Percentiles rank a stretch among this genome's conserved stretches.
phyloP scores from a whole-genome alignment of 2,797 vertebrate species.

The Telmatherina bonti region DNA sequence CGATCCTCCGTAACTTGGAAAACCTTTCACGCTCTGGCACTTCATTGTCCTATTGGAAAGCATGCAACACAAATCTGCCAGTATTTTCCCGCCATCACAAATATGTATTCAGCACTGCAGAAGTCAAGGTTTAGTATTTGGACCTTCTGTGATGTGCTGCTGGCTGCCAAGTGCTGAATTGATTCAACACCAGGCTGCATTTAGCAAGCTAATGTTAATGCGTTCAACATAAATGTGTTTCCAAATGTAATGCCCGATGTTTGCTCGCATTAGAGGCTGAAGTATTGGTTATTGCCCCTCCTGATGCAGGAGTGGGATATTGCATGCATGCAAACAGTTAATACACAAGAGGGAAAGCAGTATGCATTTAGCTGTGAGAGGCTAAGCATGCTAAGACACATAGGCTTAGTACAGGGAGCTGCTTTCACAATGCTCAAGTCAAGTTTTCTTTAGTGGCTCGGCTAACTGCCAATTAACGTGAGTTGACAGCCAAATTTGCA shows the following conservation, averaged over 20 bases:
- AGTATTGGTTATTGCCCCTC: conserved; percentile 18
- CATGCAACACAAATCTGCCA: conserved; percentile 54
- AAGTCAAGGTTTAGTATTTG: conserved; percentile 65
- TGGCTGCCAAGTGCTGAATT: conserved; percentile 68
- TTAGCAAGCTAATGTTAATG: conserved; percentile 66
- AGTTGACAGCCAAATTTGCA: conserved; percentile 10
- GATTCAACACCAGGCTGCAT: conserved; percentile 59
- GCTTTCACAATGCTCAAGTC: not conserved
- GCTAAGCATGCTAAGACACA: not conserved
- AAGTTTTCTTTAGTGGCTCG: not conserved
- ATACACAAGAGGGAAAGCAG: conserved; percentile 17
- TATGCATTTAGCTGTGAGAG: not conserved
- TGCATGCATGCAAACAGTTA: conserved; percentile 1
- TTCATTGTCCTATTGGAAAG: conserved; percentile 47
- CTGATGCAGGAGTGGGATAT: conserved; percentile 27
- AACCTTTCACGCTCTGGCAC: conserved; percentile 60
- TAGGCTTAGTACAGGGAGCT: not conserved
- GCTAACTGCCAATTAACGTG: not conserved
- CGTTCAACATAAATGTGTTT: conserved; percentile 53
- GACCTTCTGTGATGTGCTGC: conserved; percentile 70
- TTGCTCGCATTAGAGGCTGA: conserved; percentile 37
- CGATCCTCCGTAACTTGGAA: conserved; percentile 60
- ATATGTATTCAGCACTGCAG: conserved; percentile 75
- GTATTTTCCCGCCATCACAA: conserved; percentile 71
- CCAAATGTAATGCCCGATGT: conserved; percentile 29